Base-by-base conservation (phyloP, 2,888 invertebrate species). In the Clostera curtula region DNA sequence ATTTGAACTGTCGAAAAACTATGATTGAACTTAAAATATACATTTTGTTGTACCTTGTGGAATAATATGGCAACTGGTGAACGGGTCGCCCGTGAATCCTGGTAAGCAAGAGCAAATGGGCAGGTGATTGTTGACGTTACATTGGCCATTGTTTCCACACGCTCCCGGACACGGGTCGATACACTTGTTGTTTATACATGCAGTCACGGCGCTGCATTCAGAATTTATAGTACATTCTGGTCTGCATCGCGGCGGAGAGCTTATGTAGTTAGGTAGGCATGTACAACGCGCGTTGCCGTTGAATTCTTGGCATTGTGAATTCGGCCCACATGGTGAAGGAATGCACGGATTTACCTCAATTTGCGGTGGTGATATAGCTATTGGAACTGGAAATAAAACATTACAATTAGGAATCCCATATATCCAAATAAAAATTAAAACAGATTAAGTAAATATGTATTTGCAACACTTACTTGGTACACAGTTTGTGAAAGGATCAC, bases 241-340 rank as follows among this genome's bases (percentile, higher is more conserved):
- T 40, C 91, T 80, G 56, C 92, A 93, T 11, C 89, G 87, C 28
- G 92, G 92, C 6, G 93, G 92, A 58, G 92, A 89, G 40, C 93
- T 92, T 36, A 88, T 86, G 51, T 89, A 91, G 36, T 89, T 90
- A 0, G 89, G 84, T 9, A 89, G 61, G 58, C 93, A 93, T 39
- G 87, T 87, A 51, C 93, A 93, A 3, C 90, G 85, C 17, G 88
- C 90, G 25, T 87, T 87, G 16, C 85, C 86, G 46, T 87, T 88
- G 41, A 85, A 86, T 57, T 89, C 89, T 51, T 85, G 84, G 58
- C 94, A 95, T 46, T 86, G 82, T 6, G 93, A 90, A 65, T 92
- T 92, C 5, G 90, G 83, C 32, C 93, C 94, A 62, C 95, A 95
- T 10, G 93, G 93, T 25, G 89, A 90, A 15, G 93, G 92, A 34